A percentile compares a stretch with the other conserved stretches of the same genome.
phyloP scores from a whole-genome alignment of 2,113 vertebrate species.

The Lophotis ruficrista region DNA sequence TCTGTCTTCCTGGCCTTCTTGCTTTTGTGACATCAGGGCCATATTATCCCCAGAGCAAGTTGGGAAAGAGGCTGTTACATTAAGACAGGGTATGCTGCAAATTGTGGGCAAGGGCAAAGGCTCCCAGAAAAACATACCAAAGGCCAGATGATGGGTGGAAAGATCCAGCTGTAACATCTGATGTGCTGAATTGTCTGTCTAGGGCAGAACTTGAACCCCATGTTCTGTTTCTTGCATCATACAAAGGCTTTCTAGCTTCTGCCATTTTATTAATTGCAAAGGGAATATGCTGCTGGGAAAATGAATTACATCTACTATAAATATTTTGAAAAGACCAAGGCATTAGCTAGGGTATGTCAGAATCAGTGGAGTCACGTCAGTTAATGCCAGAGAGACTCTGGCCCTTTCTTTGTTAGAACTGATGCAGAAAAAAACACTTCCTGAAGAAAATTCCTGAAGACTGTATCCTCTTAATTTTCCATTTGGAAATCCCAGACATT shows the following conservation, averaged over 20 bases:
- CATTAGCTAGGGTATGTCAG: background rate
- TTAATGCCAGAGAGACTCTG: background rate
- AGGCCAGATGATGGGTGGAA: background rate
- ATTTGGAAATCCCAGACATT: background rate
- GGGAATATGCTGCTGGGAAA: conserved; percentile 36
- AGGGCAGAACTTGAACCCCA: background rate
- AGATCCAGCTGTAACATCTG: background rate
- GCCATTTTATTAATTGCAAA: conserved; percentile 7
- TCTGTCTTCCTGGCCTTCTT: background rate
- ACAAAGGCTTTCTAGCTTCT: background rate
- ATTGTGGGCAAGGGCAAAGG: background rate
- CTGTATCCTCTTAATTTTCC: background rate
- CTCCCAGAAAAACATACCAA: background rate
- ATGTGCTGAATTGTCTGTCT: background rate
- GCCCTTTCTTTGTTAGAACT: background rate
- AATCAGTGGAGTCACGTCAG: background rate
- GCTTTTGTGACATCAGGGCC: background rate
- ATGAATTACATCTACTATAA: background rate
- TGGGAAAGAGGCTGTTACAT: background rate
- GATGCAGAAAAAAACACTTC: background rate
- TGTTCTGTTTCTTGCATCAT: background rate
- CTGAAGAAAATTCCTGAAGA: conserved; percentile 5
- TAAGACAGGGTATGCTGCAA: background rate
- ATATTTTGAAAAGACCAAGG: conserved; percentile 33
- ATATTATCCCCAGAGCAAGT: background rate